Conservation (phyloP, 1,140 invertebrate genomes). For the Sarcophaga bullata region DNA sequence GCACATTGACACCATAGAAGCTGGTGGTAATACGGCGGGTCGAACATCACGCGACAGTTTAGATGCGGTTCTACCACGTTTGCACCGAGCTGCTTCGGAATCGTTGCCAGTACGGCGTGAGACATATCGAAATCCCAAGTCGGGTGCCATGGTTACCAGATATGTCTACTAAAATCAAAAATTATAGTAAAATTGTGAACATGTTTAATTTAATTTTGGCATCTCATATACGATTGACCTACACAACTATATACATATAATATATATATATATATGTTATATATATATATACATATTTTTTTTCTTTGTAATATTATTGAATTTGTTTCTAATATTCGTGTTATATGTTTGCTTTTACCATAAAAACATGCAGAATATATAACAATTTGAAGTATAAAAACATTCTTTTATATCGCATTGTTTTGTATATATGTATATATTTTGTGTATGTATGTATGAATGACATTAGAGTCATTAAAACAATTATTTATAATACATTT, state of each 20-base stretch:
- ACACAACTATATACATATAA: not conserved
- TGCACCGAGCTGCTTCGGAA: conserved; percentile 68
- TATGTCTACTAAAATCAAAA: conserved; percentile 53
- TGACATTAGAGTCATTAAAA: not conserved
- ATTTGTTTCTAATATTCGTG: not conserved
- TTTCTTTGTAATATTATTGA: too few relatives aligned
- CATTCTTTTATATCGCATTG: not conserved
- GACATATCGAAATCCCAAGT: conserved; percentile 64
- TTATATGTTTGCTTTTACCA: too few relatives aligned
- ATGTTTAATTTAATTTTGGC: not conserved
- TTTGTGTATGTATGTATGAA: not conserved
- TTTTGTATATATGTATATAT: not conserved
- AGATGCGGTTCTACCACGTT: conserved; percentile 70
- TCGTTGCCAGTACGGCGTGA: conserved; percentile 58
- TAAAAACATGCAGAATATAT: too few relatives aligned
- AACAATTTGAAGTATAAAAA: not conserved
- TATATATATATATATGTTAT: too few relatives aligned
- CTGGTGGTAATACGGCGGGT: conserved; percentile 67
- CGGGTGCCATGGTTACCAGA: conserved; percentile 66
- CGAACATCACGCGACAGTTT: conserved; percentile 71
- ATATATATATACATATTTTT: too few relatives aligned
- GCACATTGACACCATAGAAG: conserved; percentile 69
- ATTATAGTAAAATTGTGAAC: not conserved
- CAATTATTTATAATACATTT: not conserved
- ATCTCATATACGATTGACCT: too few relatives aligned